Evolutionary conservation across 2,797 vertebrate genomes (phyloP).

Genomic region (Chiropotes sagulatus): DNA sequence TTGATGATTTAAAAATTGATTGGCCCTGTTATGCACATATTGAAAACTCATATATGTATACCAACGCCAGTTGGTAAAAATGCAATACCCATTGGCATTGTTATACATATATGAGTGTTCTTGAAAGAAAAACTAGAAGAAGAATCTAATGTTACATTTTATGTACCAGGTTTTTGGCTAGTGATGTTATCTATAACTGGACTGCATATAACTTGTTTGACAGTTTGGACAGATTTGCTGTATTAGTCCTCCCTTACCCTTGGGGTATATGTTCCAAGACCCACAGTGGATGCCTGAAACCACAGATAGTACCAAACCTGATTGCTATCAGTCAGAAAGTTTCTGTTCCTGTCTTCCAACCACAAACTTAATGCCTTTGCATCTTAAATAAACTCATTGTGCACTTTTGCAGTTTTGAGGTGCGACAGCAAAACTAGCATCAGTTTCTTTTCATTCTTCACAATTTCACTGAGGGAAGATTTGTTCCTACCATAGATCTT

Average conservation of each 20-base stretch:
- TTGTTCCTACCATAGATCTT: neutral
- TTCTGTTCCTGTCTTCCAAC: neutral
- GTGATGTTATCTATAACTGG: neutral
- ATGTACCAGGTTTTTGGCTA: neutral
- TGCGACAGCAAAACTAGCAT: neutral
- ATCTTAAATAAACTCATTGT: neutral
- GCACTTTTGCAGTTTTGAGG: neutral
- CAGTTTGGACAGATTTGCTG: neutral
- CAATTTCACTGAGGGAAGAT: neutral
- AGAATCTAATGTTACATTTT: neutral
- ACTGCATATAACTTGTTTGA: neutral
- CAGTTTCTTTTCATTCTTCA: neutral
- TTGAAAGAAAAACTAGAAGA: neutral
- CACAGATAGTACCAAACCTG: neutral
- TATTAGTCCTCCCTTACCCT: neutral
- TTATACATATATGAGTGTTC: neutral
- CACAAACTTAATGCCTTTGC: neutral
- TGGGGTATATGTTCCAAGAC: neutral
- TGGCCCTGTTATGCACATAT: neutral
- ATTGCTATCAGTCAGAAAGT: neutral
- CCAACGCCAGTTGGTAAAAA: neutral
- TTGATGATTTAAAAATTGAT: neutral
- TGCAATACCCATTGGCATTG: neutral
- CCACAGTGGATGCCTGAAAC: neutral
- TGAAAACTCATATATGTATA: neutral